phyloP scores from a whole-genome alignment of 2,113 vertebrate genomes.

The Takifugu bimaculatus region DNA sequence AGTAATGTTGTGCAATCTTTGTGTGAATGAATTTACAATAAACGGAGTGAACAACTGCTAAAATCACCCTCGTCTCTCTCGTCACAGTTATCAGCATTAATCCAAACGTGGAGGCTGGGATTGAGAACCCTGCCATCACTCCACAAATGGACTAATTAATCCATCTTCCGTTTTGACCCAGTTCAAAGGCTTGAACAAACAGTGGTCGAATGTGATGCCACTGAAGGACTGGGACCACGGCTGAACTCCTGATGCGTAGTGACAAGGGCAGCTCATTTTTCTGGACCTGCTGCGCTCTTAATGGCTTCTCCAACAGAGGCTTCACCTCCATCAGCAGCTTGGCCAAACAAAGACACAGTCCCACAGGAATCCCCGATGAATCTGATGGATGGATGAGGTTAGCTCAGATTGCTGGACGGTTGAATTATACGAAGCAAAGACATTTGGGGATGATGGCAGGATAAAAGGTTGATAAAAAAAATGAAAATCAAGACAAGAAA shows the following conservation, averaged over 20 bases:
- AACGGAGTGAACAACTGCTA: neutral
- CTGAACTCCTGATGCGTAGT: slow-evolving; percentile 65
- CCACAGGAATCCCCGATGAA: slow-evolving; percentile 60
- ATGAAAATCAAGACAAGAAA: too few species aligned
- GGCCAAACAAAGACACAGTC: slow-evolving; percentile 65
- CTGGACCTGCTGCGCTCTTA: slow-evolving; percentile 66
- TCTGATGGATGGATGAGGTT: slow-evolving; percentile 69
- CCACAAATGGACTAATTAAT: slow-evolving; percentile 60
- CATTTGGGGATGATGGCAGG: neutral
- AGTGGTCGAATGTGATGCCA: slow-evolving; percentile 54
- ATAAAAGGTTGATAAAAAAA: neutral
- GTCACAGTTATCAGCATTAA: slow-evolving; percentile 46
- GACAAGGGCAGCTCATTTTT: slow-evolving; percentile 72
- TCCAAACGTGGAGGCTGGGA: slow-evolving; percentile 41
- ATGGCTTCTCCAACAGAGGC: slow-evolving; percentile 72
- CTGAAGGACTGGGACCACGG: slow-evolving; percentile 49
- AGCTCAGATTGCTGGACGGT: slow-evolving; percentile 38
- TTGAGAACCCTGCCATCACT: slow-evolving; percentile 38
- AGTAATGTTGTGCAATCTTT: neutral
- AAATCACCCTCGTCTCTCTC: slow-evolving; percentile 28
- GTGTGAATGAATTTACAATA: neutral
- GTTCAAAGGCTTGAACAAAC: slow-evolving; percentile 64
- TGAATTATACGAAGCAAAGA: slow-evolving; percentile 3
- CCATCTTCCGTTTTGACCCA: slow-evolving; percentile 45
- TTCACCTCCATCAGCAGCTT: slow-evolving; percentile 70